phyloP scores from a whole-genome alignment of 1,140 invertebrate species.

The Trachymyrmex septentrionalis region DNA sequence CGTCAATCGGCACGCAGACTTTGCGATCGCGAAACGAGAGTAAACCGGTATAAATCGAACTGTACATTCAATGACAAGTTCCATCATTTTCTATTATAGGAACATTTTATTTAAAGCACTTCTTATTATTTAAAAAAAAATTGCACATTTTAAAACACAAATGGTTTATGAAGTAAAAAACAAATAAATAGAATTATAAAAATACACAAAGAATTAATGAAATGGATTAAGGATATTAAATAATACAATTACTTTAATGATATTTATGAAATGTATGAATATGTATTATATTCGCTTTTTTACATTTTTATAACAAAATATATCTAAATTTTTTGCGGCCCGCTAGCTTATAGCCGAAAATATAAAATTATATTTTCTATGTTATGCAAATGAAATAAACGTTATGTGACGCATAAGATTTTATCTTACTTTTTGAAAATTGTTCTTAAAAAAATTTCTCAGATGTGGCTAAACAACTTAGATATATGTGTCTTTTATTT shows the following conservation, averaged over 20 bases:
- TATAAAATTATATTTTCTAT: no score
- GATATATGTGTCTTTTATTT: neutral
- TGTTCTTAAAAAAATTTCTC: neutral
- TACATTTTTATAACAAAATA: neutral
- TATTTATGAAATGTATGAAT: conserved; percentile 5
- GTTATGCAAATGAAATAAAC: no score
- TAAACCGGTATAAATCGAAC: neutral
- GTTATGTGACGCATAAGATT: no score
- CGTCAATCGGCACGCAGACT: neutral
- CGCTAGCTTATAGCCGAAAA: no score
- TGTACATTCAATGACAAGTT: neutral
- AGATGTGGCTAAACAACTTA: neutral
- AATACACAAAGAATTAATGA: neutral
- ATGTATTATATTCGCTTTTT: neutral
- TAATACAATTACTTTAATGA: neutral
- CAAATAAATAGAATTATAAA: neutral
- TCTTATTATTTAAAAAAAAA: neutral
- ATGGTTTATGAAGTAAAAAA: neutral
- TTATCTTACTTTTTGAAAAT: no score
- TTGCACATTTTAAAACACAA: neutral
- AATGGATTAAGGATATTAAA: neutral
- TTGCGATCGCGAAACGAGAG: conserved; percentile 12
- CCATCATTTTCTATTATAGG: neutral
- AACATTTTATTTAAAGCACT: neutral
- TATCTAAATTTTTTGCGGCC: no score